phyloP scores from a whole-genome alignment of 2,888 invertebrate genomes.

The Eilema depressum region DNA sequence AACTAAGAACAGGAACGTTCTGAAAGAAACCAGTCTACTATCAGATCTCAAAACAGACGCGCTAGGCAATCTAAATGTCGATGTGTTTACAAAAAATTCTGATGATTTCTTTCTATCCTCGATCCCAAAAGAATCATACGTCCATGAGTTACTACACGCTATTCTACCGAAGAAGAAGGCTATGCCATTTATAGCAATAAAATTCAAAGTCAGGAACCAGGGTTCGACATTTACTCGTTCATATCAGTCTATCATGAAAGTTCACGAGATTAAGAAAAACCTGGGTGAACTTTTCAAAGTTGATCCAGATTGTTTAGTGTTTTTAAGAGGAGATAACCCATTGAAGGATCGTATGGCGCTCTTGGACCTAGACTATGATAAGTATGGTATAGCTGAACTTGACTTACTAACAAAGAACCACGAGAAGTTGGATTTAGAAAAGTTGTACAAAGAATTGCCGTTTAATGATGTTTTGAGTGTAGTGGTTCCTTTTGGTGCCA shows the following conservation, averaged over 20 bases:
- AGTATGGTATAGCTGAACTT: slow-evolving; percentile 81
- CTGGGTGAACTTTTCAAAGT: slow-evolving; percentile 87
- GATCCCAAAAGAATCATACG: slow-evolving; percentile 78
- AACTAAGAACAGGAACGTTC: slow-evolving; percentile 77
- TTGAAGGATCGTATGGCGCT: slow-evolving; percentile 78
- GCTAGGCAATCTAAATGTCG: slow-evolving; percentile 74
- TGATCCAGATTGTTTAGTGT: slow-evolving; percentile 78
- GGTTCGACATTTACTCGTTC: slow-evolving; percentile 82
- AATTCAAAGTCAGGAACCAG: slow-evolving; percentile 78
- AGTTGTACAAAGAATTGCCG: slow-evolving; percentile 78
- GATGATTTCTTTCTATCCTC: slow-evolving; percentile 73
- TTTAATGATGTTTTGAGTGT: slow-evolving; percentile 80
- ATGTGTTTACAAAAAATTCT: slow-evolving; percentile 80
- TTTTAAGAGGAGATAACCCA: slow-evolving; percentile 79
- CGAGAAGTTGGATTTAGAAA: slow-evolving; percentile 73
- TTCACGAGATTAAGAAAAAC: slow-evolving; percentile 88
- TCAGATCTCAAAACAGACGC: slow-evolving; percentile 77
- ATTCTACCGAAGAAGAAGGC: slow-evolving; percentile 75
- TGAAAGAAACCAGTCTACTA: slow-evolving; percentile 74
- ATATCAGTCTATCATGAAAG: slow-evolving; percentile 82
- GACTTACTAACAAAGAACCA: slow-evolving; percentile 78
- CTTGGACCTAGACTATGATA: slow-evolving; percentile 80
- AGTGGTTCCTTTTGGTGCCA: slow-evolving; percentile 74
- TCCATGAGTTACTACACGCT: slow-evolving; percentile 75
- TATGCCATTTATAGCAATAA: slow-evolving; percentile 81